phyloP scores from a whole-genome alignment of 2,113 vertebrate species.

The Pseudonaja textilis region DNA sequence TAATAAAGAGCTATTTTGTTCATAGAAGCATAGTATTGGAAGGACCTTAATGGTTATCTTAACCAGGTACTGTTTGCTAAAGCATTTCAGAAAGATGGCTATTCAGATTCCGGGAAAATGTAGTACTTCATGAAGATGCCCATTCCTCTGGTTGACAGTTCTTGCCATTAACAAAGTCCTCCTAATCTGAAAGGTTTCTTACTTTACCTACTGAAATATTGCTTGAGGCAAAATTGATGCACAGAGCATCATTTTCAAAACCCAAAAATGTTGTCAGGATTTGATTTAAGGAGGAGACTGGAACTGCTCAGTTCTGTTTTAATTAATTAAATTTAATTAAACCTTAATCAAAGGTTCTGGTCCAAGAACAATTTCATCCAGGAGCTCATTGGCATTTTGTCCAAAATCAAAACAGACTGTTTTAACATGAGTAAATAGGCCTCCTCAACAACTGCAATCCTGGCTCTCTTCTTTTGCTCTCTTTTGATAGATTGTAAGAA shows the following conservation, averaged over 20 bases:
- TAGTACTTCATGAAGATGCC: not conserved
- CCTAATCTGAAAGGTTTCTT: not conserved
- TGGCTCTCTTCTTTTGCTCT: not conserved
- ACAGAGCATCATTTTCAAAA: not conserved
- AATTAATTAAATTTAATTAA: not conserved
- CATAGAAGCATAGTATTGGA: not conserved
- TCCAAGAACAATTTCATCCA: not conserved
- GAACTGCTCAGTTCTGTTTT: not conserved
- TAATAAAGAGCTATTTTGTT: not conserved
- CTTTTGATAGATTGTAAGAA: not conserved
- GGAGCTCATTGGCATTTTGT: not conserved
- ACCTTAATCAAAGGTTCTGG: not conserved
- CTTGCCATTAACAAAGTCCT: not conserved
- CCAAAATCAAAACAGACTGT: not conserved
- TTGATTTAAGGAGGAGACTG: not conserved
- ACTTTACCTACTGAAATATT: not conserved
- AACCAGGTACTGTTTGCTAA: not conserved
- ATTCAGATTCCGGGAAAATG: not conserved
- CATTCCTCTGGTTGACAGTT: not conserved
- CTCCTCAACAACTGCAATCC: not conserved
- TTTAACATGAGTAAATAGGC: too few species aligned
- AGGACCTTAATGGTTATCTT: not conserved
- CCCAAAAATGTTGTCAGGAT: not conserved
- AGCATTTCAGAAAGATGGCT: not conserved
- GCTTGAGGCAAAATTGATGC: not conserved